These are phyloP conservation scores for Hapalemur alaotrensis DNA, from an alignment of 2,797 vertebrate species.

Conservation along the genomic window DNA sequence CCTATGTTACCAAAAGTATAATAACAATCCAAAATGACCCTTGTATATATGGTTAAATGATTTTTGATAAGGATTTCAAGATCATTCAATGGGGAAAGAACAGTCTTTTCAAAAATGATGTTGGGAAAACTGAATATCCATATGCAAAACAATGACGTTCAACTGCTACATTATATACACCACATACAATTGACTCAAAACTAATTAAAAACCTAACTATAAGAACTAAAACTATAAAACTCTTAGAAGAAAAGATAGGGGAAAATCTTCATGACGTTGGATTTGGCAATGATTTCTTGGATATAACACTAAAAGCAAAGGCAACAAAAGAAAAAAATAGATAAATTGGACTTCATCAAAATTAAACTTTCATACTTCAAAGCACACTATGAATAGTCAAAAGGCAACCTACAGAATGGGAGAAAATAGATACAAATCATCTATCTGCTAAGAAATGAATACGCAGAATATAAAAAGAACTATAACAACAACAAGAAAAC, in stretches of 20 bases:
- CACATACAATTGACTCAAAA: not conserved
- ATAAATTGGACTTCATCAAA: not conserved
- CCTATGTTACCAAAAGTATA: not conserved
- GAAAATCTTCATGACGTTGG: not conserved
- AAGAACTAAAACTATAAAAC: not conserved
- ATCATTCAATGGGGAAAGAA: not conserved
- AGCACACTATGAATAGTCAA: not conserved
- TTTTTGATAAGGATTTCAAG: not conserved
- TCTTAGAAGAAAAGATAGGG: not conserved
- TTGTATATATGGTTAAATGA: not conserved
- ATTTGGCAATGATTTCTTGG: not conserved
- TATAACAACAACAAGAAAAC: too few relatives aligned
- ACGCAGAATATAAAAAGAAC: not conserved
- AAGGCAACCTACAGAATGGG: not conserved
- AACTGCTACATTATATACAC: not conserved
- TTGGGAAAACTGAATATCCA: not conserved
- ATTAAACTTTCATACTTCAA: not conserved
- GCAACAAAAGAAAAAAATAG: not conserved
- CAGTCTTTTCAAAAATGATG: not conserved
- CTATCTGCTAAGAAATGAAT: not conserved
- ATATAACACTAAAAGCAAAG: not conserved
- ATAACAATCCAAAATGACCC: not conserved
- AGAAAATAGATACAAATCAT: not conserved
- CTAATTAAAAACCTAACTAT: not conserved
- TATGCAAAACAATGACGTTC: not conserved